phyloP scores from a whole-genome alignment of 2,797 vertebrate genomes.

The Urocyon cinereoargenteus region DNA sequence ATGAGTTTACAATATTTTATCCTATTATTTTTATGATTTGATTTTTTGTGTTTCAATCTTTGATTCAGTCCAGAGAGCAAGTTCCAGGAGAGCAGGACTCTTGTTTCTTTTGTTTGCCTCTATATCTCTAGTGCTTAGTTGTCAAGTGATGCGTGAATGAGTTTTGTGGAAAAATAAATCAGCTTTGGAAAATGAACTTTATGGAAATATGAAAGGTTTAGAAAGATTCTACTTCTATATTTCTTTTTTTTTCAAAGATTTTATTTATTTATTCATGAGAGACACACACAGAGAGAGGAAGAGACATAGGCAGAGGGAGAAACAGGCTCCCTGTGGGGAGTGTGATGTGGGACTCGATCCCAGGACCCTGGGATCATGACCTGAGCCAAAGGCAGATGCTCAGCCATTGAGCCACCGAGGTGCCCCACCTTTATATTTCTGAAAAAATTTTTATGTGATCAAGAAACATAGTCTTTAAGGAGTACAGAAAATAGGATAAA shows the following conservation, averaged over 20 bases:
- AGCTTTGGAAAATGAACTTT: neutral
- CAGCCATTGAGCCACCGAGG: too few species aligned
- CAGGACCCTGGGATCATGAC: too few species aligned
- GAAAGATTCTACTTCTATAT: neutral
- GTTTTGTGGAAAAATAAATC: conserved; percentile 9
- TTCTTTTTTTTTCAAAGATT: neutral
- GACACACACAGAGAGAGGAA: too few species aligned
- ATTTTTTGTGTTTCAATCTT: neutral
- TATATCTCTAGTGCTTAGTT: neutral
- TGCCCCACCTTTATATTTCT: neutral
- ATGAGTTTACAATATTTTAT: neutral
- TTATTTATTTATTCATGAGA: too few species aligned
- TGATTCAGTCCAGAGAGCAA: neutral
- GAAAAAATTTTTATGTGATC: neutral
- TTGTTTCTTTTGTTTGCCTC: neutral
- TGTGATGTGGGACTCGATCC: too few species aligned
- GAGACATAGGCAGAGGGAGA: too few species aligned
- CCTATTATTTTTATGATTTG: neutral
- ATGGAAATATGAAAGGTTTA: neutral
- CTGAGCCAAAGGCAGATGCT: too few species aligned
- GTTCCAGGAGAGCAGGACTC: neutral
- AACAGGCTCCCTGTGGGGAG: too few species aligned
- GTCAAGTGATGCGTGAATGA: neutral
- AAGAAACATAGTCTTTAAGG: neutral
- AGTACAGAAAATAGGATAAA: neutral